Conservation (phyloP, 2,888 invertebrate genomes). For the Phragmatobia fuliginosa region DNA sequence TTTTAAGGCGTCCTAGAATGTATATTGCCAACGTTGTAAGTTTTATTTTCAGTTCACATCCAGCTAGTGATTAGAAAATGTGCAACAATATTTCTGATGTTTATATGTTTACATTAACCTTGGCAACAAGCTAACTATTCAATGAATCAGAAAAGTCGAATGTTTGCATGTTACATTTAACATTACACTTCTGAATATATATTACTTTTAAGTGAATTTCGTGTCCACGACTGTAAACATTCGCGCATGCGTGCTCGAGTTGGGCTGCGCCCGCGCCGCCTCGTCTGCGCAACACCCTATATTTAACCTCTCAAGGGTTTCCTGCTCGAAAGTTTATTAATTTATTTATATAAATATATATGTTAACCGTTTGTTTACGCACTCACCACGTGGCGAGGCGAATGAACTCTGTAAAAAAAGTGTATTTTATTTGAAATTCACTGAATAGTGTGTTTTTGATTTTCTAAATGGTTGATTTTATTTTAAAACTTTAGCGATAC, state of each 20-base stretch:
- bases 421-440: constrained; percentile 64
- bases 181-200: constrained; percentile 54
- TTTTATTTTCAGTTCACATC: constrained; percentile 33
- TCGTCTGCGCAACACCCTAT: constrained; percentile 78
- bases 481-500: constrained; percentile 25
- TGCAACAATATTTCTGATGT: constrained; percentile 34
- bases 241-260: constrained; percentile 62
- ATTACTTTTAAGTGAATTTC: constrained; percentile 63
- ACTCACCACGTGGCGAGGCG: constrained; percentile 75
- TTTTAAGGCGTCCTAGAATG: constrained; percentile 27
- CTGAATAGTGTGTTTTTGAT: constrained; percentile 51
- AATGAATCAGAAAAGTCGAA: constrained; percentile 52
- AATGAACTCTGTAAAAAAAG: constrained; percentile 60
- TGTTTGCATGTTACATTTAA: constrained; percentile 51
- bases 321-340: constrained; percentile 80
- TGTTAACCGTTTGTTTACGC: constrained; percentile 78
- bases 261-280: constrained; percentile 64
- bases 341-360: constrained; percentile 65
- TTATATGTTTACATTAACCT: constrained; percentile 47
- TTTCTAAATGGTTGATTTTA: constrained; percentile 37
- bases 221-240: constrained; percentile 76
- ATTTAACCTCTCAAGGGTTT: constrained; percentile 82
- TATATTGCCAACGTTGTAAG: constrained; percentile 30
- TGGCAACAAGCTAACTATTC: constrained; percentile 54
- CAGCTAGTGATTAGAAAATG: constrained; percentile 32